phyloP scores from a whole-genome alignment of 1,140 invertebrate genomes.

The Tachypleus tridentatus region DNA sequence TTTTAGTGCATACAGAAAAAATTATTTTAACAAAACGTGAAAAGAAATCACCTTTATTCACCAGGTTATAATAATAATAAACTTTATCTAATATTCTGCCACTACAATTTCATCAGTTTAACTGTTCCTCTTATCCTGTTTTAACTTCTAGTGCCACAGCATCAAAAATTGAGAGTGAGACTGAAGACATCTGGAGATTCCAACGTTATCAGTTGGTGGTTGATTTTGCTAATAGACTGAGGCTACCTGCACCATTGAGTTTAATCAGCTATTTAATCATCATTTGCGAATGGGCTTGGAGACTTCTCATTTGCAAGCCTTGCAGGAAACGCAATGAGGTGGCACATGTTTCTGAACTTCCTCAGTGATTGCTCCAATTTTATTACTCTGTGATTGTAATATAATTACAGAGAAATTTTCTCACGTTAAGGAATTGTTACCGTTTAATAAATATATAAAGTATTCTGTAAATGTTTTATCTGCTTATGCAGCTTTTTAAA shows the following conservation, averaged over 20 bases:
- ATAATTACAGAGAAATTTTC: no score
- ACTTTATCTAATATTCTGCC: background rate
- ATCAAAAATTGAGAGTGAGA: conserved; percentile 28
- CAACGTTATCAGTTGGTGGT: conserved; percentile 34
- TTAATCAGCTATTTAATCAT: conserved; percentile 24
- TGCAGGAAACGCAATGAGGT: background rate
- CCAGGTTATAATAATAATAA: no score
- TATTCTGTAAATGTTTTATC: no score
- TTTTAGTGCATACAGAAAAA: conserved; percentile 8
- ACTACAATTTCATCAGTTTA: background rate
- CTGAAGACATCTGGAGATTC: conserved; percentile 34
- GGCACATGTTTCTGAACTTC: no score
- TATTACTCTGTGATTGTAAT: no score
- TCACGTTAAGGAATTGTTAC: no score
- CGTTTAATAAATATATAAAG: no score
- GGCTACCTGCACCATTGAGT: conserved; percentile 28
- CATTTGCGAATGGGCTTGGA: background rate
- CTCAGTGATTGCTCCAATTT: no score
- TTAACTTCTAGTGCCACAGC: conserved; percentile 29
- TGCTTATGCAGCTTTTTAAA: no score
- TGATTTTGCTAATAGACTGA: conserved; percentile 32
- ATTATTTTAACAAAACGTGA: background rate
- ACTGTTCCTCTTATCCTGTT: background rate
- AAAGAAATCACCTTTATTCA: no score
- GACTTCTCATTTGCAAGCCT: background rate